Evolutionary conservation across 2,888 invertebrate species (phyloP), one percentile per base, ranked within the genome.

Genomic region (Rapana venosa): DNA sequence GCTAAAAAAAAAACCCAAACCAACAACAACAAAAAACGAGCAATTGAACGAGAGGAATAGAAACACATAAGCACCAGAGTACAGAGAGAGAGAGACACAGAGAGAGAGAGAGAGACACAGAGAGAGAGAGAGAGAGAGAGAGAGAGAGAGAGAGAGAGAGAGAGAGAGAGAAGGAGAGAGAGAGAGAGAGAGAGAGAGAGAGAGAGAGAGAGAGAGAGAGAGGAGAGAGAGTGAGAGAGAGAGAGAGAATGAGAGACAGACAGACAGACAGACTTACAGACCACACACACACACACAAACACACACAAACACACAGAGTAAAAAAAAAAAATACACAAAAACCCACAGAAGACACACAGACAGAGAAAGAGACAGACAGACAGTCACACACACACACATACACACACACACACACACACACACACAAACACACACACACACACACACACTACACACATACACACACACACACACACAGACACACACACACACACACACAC

Each of bases 81-180:
- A 74, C 6, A 0, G 26, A 74, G 74, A 30, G n/a, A 74, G 74
- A 74, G 74, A 74, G 70, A 74, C 22, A 20, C 4, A 20, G 66
- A 20, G 11, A 58, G 58, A 58, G 11, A 58, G 58, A 58, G 58
- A 58, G 11, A 58, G 58, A 22, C 20, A 66, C 20, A 66, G 15
- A 13, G 61, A 61, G 8, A n/a, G 26, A 26, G 70, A 26, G 70
- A 26, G 26, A 26, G 70, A 8, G 70, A 26, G 15, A 1, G 70
- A n/a, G 70, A n/a, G n/a, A n/a, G 70, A 74, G 70, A 74, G n/a
- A 74, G 70, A n/a, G 70, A 74, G 70, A 74, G 70, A n/a, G 70
- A n/a, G n/a, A n/a, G 5, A 74, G 70, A 74, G n/a, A 74, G 70
- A 74, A 5, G n/a, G 74, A 74, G n/a, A 74, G 74, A 74, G n/a